phyloP scores from a whole-genome alignment of 2,797 vertebrate species.

The Acanthiza pusilla region DNA sequence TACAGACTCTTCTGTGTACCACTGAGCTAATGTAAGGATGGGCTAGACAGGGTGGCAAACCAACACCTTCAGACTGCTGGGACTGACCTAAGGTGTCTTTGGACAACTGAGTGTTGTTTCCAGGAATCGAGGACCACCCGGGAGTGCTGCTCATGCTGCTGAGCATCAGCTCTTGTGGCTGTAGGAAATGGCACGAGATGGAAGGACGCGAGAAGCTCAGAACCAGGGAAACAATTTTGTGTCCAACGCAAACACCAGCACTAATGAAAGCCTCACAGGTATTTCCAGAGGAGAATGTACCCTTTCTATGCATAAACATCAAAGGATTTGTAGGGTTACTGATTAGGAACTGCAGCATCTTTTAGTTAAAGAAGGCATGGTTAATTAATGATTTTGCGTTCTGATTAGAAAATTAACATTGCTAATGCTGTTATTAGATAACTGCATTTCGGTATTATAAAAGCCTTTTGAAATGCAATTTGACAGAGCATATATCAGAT shows the following conservation, averaged over 20 bases:
- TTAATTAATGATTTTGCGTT: slow-evolving; percentile 57
- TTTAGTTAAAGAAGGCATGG: slow-evolving; percentile 42
- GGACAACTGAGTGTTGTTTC: not conserved
- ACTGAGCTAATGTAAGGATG: not conserved
- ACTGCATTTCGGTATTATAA: slow-evolving; percentile 44
- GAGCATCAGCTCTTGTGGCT: not conserved
- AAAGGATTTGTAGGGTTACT: slow-evolving; percentile 19
- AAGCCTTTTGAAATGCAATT: slow-evolving; percentile 60
- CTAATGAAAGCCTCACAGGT: slow-evolving; percentile 21
- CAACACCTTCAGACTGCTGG: not conserved
- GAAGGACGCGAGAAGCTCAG: not conserved
- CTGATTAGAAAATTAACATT: slow-evolving; percentile 63
- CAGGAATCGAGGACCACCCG: fast-evolving
- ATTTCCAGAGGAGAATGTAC: slow-evolving; percentile 19
- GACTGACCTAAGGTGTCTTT: not conserved
- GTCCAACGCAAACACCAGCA: not conserved
- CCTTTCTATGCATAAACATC: slow-evolving; percentile 20
- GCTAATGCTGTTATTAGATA: slow-evolving; percentile 58
- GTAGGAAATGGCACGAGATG: fast-evolving
- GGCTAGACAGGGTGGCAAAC: not conserved
- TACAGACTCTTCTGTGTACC: not conserved
- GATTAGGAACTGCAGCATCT: slow-evolving; percentile 27
- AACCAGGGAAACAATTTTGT: not conserved
- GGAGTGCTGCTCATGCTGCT: fast-evolving
- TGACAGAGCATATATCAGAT: slow-evolving; percentile 56